Evolutionary conservation across 2,113 vertebrate species (phyloP), one percentile per base, ranked within the genome.

Genomic region (Phocoena phocoena): DNA sequence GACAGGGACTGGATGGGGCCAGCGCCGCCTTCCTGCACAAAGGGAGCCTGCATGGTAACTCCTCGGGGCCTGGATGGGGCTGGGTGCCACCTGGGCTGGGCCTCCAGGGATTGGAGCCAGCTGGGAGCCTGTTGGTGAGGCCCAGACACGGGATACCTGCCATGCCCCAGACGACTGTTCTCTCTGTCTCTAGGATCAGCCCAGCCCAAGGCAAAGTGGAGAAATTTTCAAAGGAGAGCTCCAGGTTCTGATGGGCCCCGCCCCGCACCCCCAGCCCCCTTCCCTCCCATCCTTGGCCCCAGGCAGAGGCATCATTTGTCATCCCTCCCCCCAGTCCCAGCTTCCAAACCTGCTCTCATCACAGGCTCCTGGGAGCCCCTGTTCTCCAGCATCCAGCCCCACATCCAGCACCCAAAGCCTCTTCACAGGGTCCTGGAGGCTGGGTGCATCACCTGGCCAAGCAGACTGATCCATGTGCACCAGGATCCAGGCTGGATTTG

Each of bases 401-500:
- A 25, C 11, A 18, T 4, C 6, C 31, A 18, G 33, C 3, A 11
- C 8, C 6, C 2, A 0, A 50, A 14, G 38, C 14, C 2, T 17
- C 15, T 33, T 38, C 53, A 4, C 0, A 1, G 47, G 28, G 25
- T 6, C 38, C 31, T 33, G 21, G 38, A 5, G 77, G 18, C 53
- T 11, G 8, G 13, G 18, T 4, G 1, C 3, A 0, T 23, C 60
- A 1, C 17, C 2, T n/a, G 12, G 38, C 33, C 23, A 25, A 11
- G 89, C 0, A 33, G 28, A 3, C 41, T 12, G 6, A 1, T 4
- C 13, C 26, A 8, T 5, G 0, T 0, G 3, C 21, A 1, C 15
- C 7, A 33, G 67, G 23, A 20, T 2, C 13, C n/a, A 0, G 10
- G 76, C 50, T 53, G 50, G 50, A 53, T 53, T 17, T 53, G 50